phyloP scores from a whole-genome alignment of 2,888 invertebrate species.

The Drosophila bunnanda region DNA sequence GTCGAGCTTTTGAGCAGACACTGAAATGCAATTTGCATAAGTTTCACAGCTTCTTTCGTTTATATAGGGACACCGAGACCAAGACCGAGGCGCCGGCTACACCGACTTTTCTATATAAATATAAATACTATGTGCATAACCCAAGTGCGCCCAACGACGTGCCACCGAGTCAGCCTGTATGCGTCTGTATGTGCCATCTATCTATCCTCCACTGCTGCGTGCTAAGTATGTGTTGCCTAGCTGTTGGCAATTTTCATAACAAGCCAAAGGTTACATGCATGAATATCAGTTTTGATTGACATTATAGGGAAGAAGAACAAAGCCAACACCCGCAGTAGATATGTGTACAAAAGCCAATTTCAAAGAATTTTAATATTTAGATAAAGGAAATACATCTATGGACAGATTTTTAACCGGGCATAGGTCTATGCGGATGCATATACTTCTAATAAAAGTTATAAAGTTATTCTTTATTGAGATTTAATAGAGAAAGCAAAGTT shows the following conservation, averaged over 20 bases:
- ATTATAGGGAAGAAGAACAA: background rate
- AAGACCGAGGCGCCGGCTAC: background rate
- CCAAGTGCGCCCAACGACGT: constrained; percentile 57
- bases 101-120: constrained; percentile 65
- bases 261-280: constrained; percentile 33
- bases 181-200: constrained; percentile 23
- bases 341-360: constrained; percentile 7
- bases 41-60: constrained; percentile 80
- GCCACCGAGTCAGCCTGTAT: constrained; percentile 14
- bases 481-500: background rate
- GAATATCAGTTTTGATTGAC: constrained; percentile 19
- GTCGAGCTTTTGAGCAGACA: constrained; percentile 73
- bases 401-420: background rate
- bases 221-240: constrained; percentile 76
- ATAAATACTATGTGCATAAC: constrained; percentile 78
- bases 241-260: constrained; percentile 71
- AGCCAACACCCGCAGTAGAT: background rate
- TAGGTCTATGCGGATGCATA: too few relatives aligned
- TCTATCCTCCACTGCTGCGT: constrained; percentile 30
- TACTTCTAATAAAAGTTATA: too few relatives aligned
- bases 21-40: constrained; percentile 82
- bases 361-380: background rate
- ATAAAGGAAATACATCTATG: background rate
- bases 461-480: background rate
- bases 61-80: constrained; percentile 53